Conservation (phyloP, 2,113 vertebrate species). For the Sisor rabdophorus region DNA sequence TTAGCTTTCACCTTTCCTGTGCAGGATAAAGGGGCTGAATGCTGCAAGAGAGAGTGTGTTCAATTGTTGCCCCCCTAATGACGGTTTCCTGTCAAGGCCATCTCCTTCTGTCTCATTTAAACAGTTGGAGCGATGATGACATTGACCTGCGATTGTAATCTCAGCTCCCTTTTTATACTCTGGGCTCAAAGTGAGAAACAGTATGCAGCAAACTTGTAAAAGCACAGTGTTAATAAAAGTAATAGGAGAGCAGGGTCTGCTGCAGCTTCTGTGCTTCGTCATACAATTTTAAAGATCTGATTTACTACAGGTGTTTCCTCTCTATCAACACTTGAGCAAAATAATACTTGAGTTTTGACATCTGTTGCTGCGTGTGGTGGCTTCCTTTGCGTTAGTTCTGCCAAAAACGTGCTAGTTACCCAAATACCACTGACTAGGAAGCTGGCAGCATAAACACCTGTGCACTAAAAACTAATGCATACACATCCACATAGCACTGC, state of each 20-base stretch:
- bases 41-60: slow-evolving; percentile 22
- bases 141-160: background rate
- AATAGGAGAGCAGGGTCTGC: background rate
- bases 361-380: slow-evolving; percentile 44
- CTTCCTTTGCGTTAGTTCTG: slow-evolving; percentile 35
- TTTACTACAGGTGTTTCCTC: slow-evolving; percentile 66
- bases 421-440: slow-evolving; percentile 33
- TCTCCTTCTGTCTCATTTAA: slow-evolving; percentile 23
- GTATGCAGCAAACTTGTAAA: slow-evolving; percentile 4
- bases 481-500: background rate
- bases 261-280: slow-evolving; percentile 4
- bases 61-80: slow-evolving; percentile 27
- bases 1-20: slow-evolving; percentile 47
- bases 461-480: slow-evolving; percentile 19
- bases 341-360: slow-evolving; percentile 57
- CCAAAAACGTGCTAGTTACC: slow-evolving; percentile 37
- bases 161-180: slow-evolving; percentile 1
- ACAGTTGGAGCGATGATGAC: slow-evolving; percentile 12
- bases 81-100: slow-evolving; percentile 31
- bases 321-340: slow-evolving; percentile 52
- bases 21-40: slow-evolving; percentile 20
- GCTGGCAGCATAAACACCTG: slow-evolving; percentile 42
- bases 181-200: background rate
- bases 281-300: slow-evolving; percentile 39
- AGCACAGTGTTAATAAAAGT: slow-evolving; percentile 2